phyloP scores from a whole-genome alignment of 2,888 invertebrate species.

The Bursaphelenchus okinawaensis region DNA sequence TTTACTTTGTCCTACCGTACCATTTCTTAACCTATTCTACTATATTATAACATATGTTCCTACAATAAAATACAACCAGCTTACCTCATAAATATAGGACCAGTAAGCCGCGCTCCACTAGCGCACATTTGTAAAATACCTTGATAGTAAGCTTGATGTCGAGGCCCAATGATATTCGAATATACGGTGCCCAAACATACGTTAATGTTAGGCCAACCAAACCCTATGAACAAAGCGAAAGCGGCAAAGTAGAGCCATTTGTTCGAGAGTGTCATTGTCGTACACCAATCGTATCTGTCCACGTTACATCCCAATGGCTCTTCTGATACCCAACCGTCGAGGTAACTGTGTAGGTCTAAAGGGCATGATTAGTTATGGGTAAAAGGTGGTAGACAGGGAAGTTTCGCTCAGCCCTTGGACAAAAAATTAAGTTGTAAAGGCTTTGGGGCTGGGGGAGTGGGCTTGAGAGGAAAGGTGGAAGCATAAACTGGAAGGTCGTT shows the following conservation, averaged over 20 bases:
- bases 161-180: slow-evolving; percentile 44
- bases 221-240: slow-evolving; percentile 28
- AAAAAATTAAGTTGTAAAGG: too few relatives aligned
- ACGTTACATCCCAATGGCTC: not conserved
- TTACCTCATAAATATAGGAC: slow-evolving; percentile 15
- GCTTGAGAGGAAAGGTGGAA: too few relatives aligned
- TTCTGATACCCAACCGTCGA: not conserved
- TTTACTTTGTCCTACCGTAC: too few relatives aligned
- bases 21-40: too few relatives aligned
- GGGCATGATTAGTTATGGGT: not conserved
- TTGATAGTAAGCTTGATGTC: slow-evolving; percentile 49
- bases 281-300: not conserved
- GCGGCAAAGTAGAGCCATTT: slow-evolving; percentile 21
- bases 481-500: too few relatives aligned
- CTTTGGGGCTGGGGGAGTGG: too few relatives aligned
- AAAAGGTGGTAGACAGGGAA: too few relatives aligned
- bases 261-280: not conserved
- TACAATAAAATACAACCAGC: too few relatives aligned
- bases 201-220: slow-evolving; percentile 12
- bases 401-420: too few relatives aligned
- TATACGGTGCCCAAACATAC: slow-evolving; percentile 17
- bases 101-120: slow-evolving; percentile 17
- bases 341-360: not conserved
- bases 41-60: not conserved
- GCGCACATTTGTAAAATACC: slow-evolving; percentile 28